A percentile compares a stretch with the other conserved stretches of the same genome.
phyloP scores from a whole-genome alignment of 1,140 invertebrate species.

The Choristoneura fumiferana region DNA sequence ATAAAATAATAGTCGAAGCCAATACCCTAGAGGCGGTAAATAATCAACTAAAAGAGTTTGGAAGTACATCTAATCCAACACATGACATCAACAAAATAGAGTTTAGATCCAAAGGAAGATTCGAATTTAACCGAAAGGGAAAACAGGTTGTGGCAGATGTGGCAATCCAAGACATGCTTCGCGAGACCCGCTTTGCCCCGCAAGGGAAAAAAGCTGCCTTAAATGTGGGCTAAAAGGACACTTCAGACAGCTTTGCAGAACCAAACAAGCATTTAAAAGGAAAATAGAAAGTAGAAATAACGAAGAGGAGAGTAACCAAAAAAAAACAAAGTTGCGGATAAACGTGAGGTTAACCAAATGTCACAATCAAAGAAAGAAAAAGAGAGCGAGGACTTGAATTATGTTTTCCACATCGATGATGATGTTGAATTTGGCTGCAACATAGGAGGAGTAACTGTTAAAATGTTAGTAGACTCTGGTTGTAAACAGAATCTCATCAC shows the following conservation, averaged over 20 bases:
- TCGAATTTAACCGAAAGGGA: background rate
- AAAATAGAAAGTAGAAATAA: too few relatives aligned
- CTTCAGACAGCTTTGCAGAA: background rate
- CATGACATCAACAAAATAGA: background rate
- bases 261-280: too few relatives aligned
- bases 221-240: constrained; percentile 4
- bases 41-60: background rate
- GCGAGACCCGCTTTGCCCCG: background rate
- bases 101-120: background rate
- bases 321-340: background rate
- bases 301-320: background rate
- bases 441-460: constrained; percentile 3
- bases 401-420: constrained; percentile 12
- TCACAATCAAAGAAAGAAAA: background rate
- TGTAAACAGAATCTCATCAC: constrained; percentile 20
- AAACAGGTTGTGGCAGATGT: background rate
- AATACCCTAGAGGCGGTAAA: constrained; percentile 16
- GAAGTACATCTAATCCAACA: background rate
- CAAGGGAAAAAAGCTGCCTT: background rate
- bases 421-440: background rate
- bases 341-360: background rate
- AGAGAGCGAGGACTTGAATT: background rate
- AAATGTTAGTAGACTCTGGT: constrained; percentile 27
- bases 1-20: constrained; percentile 18
- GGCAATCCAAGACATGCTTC: background rate